Evolutionary conservation across 2,113 vertebrate genomes (phyloP), one percentile per base, ranked within the genome.

Genomic region (Cebidichthys violaceus): DNA sequence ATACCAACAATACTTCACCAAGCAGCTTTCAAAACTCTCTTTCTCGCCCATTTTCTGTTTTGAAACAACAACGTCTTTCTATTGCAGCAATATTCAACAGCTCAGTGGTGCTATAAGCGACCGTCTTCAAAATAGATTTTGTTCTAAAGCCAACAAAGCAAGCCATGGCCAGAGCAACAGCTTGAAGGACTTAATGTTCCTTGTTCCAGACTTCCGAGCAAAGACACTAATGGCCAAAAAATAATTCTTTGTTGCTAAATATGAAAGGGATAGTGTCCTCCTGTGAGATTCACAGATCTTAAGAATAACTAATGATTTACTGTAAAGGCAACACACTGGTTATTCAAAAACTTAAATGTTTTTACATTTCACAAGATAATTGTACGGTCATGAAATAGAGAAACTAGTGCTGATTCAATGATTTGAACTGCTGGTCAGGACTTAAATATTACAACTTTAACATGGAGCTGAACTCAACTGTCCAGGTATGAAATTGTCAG

Each of bases 81-180:
- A 57, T 47, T 75, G 80, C 68, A 76, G 71, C 50, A 79, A 45
- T 74, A 75, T 68, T 68, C 43, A 79, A 43, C 72, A 74, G 78
- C 75, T 79, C 75, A 61, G 61, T 62, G 62, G 50, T 1, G 78
- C 86, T 84, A 79, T 68, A 43, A 85, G 80, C 62, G 1, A 68
- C 68, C 39, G 60, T 54, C 82, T 86, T 79, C 81, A 79, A 65
- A 83, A 62, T 62, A 85, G 54, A 74, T 86, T 86, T 74, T 80
- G 69, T 80, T 85, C 76, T 65, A 33, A 77, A 88, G 76, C 65
- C 84, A 84, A 57, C 50, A 81, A 83, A 85, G 73, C 47, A 74
- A 79, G 70, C 77, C 62, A 17, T 45, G 31, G 81, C 62, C 81
- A 67, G 57, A 77, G 71, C 43, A 76, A 68, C 45, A 27, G 77